Evolutionary conservation across 92 coral and sea anemone species (phyloP).

Genomic region (Pocillopora meandrina): DNA sequence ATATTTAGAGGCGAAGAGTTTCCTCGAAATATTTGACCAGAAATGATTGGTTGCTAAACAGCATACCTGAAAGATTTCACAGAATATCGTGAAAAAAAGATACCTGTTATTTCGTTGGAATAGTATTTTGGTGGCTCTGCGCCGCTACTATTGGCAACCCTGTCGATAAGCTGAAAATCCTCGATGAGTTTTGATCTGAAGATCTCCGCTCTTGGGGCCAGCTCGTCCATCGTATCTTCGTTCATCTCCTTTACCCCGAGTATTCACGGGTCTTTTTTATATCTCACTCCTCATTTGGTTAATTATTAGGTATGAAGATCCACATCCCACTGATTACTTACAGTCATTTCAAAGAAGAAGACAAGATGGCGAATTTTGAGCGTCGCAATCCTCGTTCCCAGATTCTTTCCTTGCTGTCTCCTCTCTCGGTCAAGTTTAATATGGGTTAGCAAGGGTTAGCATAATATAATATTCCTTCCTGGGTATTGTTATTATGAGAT

Average conservation of each 20-base stretch:
- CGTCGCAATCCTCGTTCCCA: too few species aligned
- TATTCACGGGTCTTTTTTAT: neutral
- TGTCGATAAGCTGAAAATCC: slow-evolving; percentile 96
- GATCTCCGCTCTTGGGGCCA: slow-evolving; percentile 94
- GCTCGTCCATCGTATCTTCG: slow-evolving; percentile 82
- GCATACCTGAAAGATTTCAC: neutral
- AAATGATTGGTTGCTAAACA: neutral
- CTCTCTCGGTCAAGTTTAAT: too few species aligned
- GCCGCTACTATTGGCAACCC: slow-evolving; percentile 77
- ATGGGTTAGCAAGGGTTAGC: too few species aligned
- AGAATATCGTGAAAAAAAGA: neutral
- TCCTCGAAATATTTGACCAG: too few species aligned
- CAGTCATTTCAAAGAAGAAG: neutral
- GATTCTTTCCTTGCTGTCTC: too few species aligned
- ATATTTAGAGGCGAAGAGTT: too few species aligned
- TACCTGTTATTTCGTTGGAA: slow-evolving; percentile 94
- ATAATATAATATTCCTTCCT: too few species aligned
- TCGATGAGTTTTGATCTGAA: slow-evolving; percentile 97
- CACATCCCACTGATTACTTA: neutral
- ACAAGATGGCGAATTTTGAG: neutral
- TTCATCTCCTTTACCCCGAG: slow-evolving; percentile 44
- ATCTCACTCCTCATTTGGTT: neutral
- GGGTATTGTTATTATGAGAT: too few species aligned
- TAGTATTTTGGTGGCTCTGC: slow-evolving; percentile 80
- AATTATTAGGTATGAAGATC: neutral